Evolutionary conservation across 2,888 invertebrate genomes (phyloP), one percentile per base, ranked within the genome.

Genomic region (Campoletis raptor): DNA sequence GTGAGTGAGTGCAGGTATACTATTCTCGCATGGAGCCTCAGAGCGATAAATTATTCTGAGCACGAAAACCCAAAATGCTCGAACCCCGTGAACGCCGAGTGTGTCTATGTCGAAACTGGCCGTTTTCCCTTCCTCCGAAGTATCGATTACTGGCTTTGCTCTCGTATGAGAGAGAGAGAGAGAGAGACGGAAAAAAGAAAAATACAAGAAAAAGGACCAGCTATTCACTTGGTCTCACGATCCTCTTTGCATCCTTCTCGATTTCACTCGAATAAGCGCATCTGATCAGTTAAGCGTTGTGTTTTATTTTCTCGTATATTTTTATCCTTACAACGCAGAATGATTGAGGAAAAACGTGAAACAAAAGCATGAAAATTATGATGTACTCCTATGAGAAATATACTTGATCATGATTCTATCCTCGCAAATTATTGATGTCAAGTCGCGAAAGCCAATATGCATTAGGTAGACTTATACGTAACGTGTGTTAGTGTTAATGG

Each of bases 41-140:
- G 48, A 52, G 79, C 88, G 89, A 88, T 89, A 91, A 92, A 93
- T 93, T 93, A 93, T 93, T 93, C 92, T 91, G 89, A 81, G 91
- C 92, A 92, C 91, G 92, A 91, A 82, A 91, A 91, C 91, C 90
- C 90, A 91, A 89, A 90, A 91, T 88, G 84, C 82, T 69, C 82
- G 81, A 86, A 86, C 77, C 40, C 78, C 72, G 37, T 79, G 81
- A 78, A 69, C 54, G 54, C 85, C 79, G 80, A 73, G 83, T 84
- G 81, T 85, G 74, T 81, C 85, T 85, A 82, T 87, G 76, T 81
- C 74, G 76, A 85, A 85, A 85, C 87, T 85, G 82, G 82, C 80
- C 85, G 72, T 77, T 81, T 78, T 57, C 73, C 69, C 54, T 48
- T 45, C 81, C 67, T 82, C 77, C 73, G 64, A 57, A 79, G 84